phyloP scores from a whole-genome alignment of 2,888 invertebrate genomes.

The Laothoe populi region DNA sequence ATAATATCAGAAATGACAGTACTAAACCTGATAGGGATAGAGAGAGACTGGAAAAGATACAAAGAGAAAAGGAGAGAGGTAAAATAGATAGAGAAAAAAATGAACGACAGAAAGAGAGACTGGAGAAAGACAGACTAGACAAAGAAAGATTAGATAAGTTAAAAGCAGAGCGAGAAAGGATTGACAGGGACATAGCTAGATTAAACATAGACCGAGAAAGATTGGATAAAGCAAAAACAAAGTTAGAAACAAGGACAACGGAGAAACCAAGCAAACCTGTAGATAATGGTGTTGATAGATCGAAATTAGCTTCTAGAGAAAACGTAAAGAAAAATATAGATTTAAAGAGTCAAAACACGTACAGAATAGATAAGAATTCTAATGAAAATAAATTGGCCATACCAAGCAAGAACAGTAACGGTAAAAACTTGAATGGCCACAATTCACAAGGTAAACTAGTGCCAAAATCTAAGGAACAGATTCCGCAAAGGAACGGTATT shows the following conservation, averaged over 20 bases:
- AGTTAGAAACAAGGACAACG: constrained; percentile 57
- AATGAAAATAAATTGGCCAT: constrained; percentile 60
- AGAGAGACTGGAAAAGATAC: constrained; percentile 53
- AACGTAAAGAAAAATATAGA: constrained; percentile 72
- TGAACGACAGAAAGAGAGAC: constrained; percentile 59
- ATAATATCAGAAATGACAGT: constrained; percentile 52
- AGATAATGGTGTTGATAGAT: constrained; percentile 58
- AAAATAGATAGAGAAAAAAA: constrained; percentile 50
- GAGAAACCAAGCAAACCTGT: constrained; percentile 53
- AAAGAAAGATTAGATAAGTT: constrained; percentile 69
- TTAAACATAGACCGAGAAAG: constrained; percentile 70
- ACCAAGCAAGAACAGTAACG: constrained; percentile 56
- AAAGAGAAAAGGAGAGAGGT: constrained; percentile 46
- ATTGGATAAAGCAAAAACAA: constrained; percentile 70
- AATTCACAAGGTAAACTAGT: constrained; percentile 60
- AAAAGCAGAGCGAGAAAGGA: constrained; percentile 73
- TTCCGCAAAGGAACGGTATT: constrained; percentile 46
- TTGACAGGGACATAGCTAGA: constrained; percentile 73
- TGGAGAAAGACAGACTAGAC: constrained; percentile 61
- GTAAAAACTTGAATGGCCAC: constrained; percentile 62
- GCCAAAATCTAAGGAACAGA: constrained; percentile 61
- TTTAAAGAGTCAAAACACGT: constrained; percentile 77
- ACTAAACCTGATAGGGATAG: constrained; percentile 50
- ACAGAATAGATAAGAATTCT: constrained; percentile 78
- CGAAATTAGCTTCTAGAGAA: constrained; percentile 58